Percentiles rank a stretch among this genome's conserved stretches.
Conservation (phyloP, 2,113 vertebrate genomes). For the Mohoua ochrocephala region DNA sequence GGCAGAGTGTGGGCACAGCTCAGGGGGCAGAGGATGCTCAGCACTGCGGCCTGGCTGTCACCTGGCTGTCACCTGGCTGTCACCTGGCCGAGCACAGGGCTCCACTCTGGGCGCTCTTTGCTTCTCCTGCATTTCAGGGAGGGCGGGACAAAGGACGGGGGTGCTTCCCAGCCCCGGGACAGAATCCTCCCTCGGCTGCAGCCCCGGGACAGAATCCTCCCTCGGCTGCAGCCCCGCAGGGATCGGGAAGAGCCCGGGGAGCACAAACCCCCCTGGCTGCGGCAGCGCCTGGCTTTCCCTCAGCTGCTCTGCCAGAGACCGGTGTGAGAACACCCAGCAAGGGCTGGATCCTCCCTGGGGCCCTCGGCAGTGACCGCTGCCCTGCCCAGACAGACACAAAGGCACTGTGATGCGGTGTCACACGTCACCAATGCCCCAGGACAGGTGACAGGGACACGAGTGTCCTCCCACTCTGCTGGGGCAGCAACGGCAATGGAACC, state of each 20-base stretch:
- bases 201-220: not conserved
- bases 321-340: too few relatives aligned
- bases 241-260: too few relatives aligned
- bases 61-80: not conserved
- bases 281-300: not conserved
- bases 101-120: not conserved
- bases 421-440: rapidly evolving
- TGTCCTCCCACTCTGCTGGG: not conserved
- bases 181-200: not conserved
- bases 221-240: not conserved
- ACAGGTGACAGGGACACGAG: not conserved
- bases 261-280: not conserved
- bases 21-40: not conserved
- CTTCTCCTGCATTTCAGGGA: not conserved
- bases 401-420: not conserved
- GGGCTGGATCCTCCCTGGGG: too few relatives aligned
- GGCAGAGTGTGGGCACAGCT: not conserved
- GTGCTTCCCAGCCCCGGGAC: not conserved
- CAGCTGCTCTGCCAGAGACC: not conserved
- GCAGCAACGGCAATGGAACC: not conserved
- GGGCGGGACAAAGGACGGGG: rapidly evolving
- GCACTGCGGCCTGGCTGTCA: not conserved
- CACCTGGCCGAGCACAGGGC: not conserved
- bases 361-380: not conserved
- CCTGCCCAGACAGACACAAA: not conserved